A percentile compares a stretch with the other conserved stretches of the same genome.
Conservation (phyloP, 1,140 invertebrate genomes). For the Vanessa tameamea region DNA sequence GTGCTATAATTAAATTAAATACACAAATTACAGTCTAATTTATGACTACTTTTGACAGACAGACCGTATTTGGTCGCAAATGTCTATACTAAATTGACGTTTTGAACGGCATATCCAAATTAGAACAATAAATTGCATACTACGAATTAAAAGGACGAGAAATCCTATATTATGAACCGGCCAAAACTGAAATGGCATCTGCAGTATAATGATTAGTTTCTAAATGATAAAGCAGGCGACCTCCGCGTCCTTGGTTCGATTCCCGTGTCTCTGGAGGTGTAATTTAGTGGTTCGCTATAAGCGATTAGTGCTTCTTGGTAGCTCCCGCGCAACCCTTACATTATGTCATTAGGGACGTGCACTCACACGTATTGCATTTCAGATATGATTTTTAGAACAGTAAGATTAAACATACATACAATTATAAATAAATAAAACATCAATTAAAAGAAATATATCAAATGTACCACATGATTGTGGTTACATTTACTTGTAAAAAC, state of each 20-base stretch:
- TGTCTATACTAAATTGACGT: constrained; percentile 36
- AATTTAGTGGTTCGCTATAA: constrained; percentile 75
- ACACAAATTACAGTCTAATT: constrained; percentile 31
- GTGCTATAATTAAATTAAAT: constrained; percentile 28
- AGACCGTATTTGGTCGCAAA: constrained; percentile 34
- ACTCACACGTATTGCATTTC: constrained; percentile 60
- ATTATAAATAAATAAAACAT: background rate
- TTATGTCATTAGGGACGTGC: constrained; percentile 73
- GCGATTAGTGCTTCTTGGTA: constrained; percentile 77
- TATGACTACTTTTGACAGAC: constrained; percentile 22
- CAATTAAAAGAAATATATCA: background rate
- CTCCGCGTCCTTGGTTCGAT: constrained; percentile 72
- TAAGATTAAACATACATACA: background rate
- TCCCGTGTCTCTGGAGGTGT: constrained; percentile 76
- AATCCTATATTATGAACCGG: constrained; percentile 64
- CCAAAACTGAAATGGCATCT: constrained; percentile 74
- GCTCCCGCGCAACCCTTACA: constrained; percentile 57
- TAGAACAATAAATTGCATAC: constrained; percentile 55
- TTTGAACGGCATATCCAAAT: constrained; percentile 32
- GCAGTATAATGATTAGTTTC: constrained; percentile 71
- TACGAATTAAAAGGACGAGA: constrained; percentile 54
- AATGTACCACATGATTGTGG: background rate
- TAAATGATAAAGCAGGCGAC: constrained; percentile 76
- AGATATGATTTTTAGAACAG: constrained; percentile 8
- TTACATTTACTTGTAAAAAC: background rate